A percentile compares a stretch with the other conserved stretches of the same genome.
Evolutionary conservation across 2,888 invertebrate species (phyloP).

Genomic region (Drosophila rellima): DNA sequence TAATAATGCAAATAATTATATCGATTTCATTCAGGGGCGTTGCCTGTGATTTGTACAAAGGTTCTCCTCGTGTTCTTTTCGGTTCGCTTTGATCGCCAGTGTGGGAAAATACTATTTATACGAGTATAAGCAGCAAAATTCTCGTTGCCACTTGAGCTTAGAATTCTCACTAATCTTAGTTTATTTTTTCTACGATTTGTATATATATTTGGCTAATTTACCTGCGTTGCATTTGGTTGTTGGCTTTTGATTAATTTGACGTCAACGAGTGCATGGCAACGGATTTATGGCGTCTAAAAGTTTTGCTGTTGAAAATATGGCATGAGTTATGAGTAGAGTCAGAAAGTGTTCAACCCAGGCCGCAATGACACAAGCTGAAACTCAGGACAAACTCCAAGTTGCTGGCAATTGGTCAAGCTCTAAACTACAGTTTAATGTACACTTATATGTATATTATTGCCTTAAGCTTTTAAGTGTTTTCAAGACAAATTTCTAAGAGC

Average conservation of each 20-base stretch:
- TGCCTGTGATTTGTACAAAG: conserved; percentile 66
- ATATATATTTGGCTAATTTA: conserved; percentile 64
- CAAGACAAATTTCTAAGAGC: neutral
- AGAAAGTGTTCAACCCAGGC: neutral
- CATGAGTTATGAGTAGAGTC: conserved; percentile 58
- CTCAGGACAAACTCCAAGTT: neutral
- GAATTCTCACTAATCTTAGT: conserved; percentile 52
- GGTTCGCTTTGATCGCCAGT: conserved; percentile 63
- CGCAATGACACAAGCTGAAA: conserved; percentile 40
- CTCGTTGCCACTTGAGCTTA: conserved; percentile 73
- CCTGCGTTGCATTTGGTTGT: conserved; percentile 69
- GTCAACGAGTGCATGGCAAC: conserved; percentile 76
- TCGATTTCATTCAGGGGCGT: conserved; percentile 80
- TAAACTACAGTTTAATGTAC: neutral
- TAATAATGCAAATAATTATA: conserved; percentile 80
- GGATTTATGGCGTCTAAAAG: conserved; percentile 66
- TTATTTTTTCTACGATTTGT: conserved; percentile 17
- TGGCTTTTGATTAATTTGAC: conserved; percentile 75
- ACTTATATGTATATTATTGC: neutral
- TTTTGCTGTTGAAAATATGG: conserved; percentile 39
- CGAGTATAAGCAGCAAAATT: conserved; percentile 41
- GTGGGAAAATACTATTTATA: conserved; percentile 64
- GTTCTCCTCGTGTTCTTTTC: conserved; percentile 59
- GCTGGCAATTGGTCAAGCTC: neutral
- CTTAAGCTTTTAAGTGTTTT: neutral